Base-by-base conservation (phyloP, 2,113 vertebrate genomes). In the Cryptoleucopteryx plumbea region DNA sequence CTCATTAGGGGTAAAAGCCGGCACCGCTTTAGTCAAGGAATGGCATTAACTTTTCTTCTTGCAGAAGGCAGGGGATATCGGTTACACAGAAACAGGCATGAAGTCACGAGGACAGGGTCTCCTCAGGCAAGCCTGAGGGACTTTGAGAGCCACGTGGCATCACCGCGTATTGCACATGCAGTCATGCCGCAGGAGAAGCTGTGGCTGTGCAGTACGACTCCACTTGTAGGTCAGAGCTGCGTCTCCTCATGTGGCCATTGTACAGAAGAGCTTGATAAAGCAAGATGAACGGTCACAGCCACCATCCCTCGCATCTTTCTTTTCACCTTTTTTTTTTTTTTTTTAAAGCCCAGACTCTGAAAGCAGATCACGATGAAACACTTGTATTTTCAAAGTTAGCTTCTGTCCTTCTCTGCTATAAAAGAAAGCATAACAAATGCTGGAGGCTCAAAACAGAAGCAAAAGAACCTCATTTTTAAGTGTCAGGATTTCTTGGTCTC, bases 131-230 rank as follows among this genome's bases (percentile, higher is more conserved):
- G 29, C 27, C 82, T 31, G 34, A 59, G 58, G 2, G 45, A 56
- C 22, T 48, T 8, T 1, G 13, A 29, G 31, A 63, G 47, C 26
- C 74, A 16, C 6, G 0, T 11, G 56, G 43, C 88, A 70, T n/a
- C 29, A 10, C 19, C 0, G 0, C 0, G 26, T 6, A 4, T 9
- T 22, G n/a, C 66, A n/a, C 0, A 0, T 55, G 85, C 65, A 34
- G 70, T 22, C 38, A 3, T 2, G 7, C 8, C 25, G 5, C 22
- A 0, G 2, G 19, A 53, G 59, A 45, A 70, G 62, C 2, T 12
- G 17, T 15, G 66, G 31, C 52, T 72, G 7, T 29, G 29, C 52
- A 61, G n/a, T 15, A 6, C 7, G 56, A 53, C 56, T 42, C 77
- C 58, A 13, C 40, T 50, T 45, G 29, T 7, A 43, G 22, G 52